Evolutionary conservation across 1,140 invertebrate genomes (phyloP), one percentile per base, ranked within the genome.

Genomic region (Caenorhabditis latens): DNA sequence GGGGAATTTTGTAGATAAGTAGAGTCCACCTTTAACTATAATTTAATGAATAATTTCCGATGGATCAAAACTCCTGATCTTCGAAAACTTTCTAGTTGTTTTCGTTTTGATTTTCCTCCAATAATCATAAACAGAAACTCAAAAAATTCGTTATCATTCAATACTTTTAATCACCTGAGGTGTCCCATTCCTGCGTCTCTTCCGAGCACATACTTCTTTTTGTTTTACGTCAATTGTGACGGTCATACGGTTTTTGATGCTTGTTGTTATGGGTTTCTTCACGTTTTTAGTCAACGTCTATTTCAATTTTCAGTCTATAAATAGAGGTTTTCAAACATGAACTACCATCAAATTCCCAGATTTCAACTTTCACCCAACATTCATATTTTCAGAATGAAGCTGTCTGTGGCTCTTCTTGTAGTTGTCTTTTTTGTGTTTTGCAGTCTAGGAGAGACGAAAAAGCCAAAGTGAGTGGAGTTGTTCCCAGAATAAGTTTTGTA

Each of bases 201-300:
- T 24, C 46, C 8, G 71, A 79, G 43, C 46, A 79, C 46, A 79
- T n/a, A 79, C n/a, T 79, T 4, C 53, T 46, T 79, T 4, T 50
- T 24, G 46, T 21, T 79, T 79, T 53, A 14, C 46, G 71, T 79
- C 71, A 79, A 43, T 50, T 24, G 43, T 79, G 46, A 79, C 71
- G 71, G 46, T 79, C 71, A 79, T 79, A 79, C 21, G 71, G 46
- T 79, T 79, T 79, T 79, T 79, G 71, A n/a, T 79, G 71, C 71
- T 79, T 79, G 71, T 79, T 79, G 71, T 79, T 79, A 53, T 79
- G 43, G 11, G 19, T 65, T 58, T 58, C n/a, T 19, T n/a, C 6
- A 32, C 65, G 16, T 71, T 19, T 71, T 46, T 46, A 48, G 65
- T 6, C 65, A 71, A 48, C 65, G 43, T 71, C 24, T 24, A n/a